Evolutionary conservation across 2,797 vertebrate genomes (phyloP), one percentile per base, ranked within the genome.

Genomic region (Melanotaenia boesemani): DNA sequence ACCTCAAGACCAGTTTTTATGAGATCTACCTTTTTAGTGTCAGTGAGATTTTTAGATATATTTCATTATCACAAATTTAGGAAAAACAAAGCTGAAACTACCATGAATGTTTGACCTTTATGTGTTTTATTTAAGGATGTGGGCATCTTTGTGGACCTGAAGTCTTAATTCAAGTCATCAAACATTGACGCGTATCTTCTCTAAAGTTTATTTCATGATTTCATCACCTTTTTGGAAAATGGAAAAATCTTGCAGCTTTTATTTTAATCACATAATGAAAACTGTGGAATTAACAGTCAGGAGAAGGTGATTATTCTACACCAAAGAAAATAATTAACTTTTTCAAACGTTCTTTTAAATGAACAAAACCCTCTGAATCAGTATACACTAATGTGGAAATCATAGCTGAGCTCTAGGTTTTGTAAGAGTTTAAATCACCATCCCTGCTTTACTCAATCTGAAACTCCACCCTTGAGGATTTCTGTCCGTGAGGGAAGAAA

Each of bases 401-500:
- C 1, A 50, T 1, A n/a, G 20, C 10, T 50, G 46, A 8, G 20
- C 20, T 50, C 46, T 50, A n/a, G 46, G 7, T 50, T 50, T 50
- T 50, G 2, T 50, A n/a, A 50, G 5, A 2, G 44, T 20, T n/a
- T 48, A 7, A 48, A 20, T 16, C 46, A n/a, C 7, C 20, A n/a
- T 44, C 2, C 41, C 15, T 44, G 41, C 41, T 18, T 6, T 5
- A 18, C 4, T 44, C 20, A n/a, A 9, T n/a, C 46, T 48, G 20
- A 48, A 48, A 57, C 54, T 12, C 52, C 44, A 65, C 46, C 76
- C 67, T 44, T 32, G 13, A 50, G 72, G 74, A 67, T 44, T 56
- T 46, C 28, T 50, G 77, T 54, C 69, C 54, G 46, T 70, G 63
- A 81, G 74, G 74, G 15, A 64, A 62, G 52, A 78, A 74, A 44